Percentiles rank a stretch among this genome's conserved stretches.
Evolutionary conservation across 1,140 invertebrate species (phyloP).

Genomic region (Heliconius himera): DNA sequence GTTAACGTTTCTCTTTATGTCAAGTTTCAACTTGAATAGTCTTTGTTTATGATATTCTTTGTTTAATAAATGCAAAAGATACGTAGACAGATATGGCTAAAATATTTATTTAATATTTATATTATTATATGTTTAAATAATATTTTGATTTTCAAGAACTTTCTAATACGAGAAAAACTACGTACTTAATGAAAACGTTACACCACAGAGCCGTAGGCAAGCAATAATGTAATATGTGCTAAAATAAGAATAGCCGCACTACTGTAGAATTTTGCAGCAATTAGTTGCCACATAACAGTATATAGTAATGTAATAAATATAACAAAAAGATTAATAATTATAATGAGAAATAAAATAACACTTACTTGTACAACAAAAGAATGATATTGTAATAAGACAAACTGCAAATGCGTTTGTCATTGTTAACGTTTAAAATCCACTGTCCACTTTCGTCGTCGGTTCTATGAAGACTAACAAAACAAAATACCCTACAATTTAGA

Average conservation of each 20-base stretch:
- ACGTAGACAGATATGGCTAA: not conserved
- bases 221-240: not conserved
- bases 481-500: slow-evolving; percentile 64
- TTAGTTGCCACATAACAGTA: slow-evolving; percentile 14
- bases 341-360: slow-evolving; percentile 34
- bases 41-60: too few species aligned
- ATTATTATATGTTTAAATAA: not conserved
- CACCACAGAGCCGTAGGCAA: not conserved
- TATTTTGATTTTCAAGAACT: not conserved
- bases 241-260: not conserved
- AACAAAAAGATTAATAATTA: slow-evolving; percentile 23
- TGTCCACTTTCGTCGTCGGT: slow-evolving; percentile 45
- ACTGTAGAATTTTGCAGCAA: not conserved
- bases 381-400: slow-evolving; percentile 62
- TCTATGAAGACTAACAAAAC: slow-evolving; percentile 55
- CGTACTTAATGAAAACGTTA: not conserved
- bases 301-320: slow-evolving; percentile 23
- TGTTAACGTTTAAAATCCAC: slow-evolving; percentile 41
- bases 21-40: too few species aligned
- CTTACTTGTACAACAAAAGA: slow-evolving; percentile 68
- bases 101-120: not conserved
- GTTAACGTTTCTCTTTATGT: too few species aligned
- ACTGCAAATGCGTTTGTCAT: slow-evolving; percentile 71
- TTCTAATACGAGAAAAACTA: not conserved
- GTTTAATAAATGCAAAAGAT: not conserved